These are phyloP conservation scores for Amblyteles armatorius DNA, from an alignment of 2,888 invertebrate species.

Conservation along the genomic window DNA sequence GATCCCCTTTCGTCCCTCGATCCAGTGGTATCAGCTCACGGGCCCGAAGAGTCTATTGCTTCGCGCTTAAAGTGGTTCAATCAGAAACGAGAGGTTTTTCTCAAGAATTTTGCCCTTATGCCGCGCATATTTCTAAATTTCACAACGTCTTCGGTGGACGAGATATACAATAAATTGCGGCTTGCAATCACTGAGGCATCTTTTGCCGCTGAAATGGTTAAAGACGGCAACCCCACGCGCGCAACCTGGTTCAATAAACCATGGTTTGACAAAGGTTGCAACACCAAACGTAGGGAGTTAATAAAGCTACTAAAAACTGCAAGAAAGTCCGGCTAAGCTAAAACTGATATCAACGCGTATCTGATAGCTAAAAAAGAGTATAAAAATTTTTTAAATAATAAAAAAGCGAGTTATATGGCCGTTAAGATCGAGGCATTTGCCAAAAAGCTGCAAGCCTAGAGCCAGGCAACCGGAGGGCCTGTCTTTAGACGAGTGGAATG, in stretches of 20 bases:
- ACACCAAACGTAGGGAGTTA: not conserved
- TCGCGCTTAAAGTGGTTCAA: not conserved
- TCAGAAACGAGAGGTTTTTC: not conserved
- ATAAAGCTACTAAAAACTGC: not conserved
- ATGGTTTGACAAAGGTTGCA: conserved; percentile 28
- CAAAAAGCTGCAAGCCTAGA: not conserved
- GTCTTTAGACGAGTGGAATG: conserved; percentile 16
- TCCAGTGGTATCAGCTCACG: no score
- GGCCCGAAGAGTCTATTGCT: no score
- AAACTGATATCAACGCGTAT: not conserved
- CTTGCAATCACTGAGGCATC: conserved; percentile 1
- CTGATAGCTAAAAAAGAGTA: not conserved
- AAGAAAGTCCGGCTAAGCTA: not conserved
- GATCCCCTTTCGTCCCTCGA: no score
- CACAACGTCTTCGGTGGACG: not conserved
- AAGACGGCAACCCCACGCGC: not conserved
- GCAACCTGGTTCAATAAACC: not conserved
- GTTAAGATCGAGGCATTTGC: conserved; percentile 15
- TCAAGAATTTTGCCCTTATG: not conserved
- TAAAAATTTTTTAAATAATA: not conserved
- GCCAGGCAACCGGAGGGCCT: not conserved
- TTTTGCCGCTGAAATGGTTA: not conserved
- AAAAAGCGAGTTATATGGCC: not conserved
- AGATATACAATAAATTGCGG: not conserved
- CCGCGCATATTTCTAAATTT: conserved; percentile 11